A percentile compares a stretch with the other conserved stretches of the same genome.
Evolutionary conservation across 2,888 invertebrate genomes (phyloP).

Genomic region (Eristalinus sepulchralis): DNA sequence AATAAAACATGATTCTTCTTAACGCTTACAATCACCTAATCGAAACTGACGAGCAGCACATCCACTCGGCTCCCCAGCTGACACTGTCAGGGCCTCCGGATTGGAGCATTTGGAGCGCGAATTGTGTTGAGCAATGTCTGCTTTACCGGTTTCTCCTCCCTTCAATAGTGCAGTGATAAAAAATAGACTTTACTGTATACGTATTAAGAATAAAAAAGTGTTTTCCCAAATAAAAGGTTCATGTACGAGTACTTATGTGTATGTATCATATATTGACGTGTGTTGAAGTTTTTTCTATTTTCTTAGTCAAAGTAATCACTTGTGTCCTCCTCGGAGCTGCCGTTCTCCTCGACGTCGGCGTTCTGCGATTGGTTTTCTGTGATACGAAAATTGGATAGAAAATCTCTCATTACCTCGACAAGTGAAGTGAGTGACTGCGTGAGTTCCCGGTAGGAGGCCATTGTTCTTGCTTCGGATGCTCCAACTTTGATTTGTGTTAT

Average conservation of each 20-base stretch:
- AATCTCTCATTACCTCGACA: constrained; percentile 87
- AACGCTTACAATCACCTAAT: constrained; percentile 26
- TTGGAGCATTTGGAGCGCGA: too few relatives aligned
- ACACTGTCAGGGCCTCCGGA: neutral
- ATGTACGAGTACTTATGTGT: too few relatives aligned
- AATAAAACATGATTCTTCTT: constrained; percentile 31
- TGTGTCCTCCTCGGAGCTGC: constrained; percentile 82
- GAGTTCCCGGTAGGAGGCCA: constrained; percentile 80
- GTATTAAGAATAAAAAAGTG: constrained; percentile 5
- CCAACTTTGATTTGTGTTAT: constrained; percentile 65
- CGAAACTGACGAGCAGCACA: neutral
- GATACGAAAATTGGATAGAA: constrained; percentile 85
- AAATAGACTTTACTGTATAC: constrained; percentile 29
- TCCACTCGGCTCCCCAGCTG: neutral
- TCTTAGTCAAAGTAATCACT: constrained; percentile 80
- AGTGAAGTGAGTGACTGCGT: constrained; percentile 85
- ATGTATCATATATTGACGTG: constrained; percentile 10
- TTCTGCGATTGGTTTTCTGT: constrained; percentile 82
- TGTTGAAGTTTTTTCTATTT: neutral
- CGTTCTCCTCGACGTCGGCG: constrained; percentile 81
- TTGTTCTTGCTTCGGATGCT: constrained; percentile 79
- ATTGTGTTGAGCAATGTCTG: constrained; percentile 12
- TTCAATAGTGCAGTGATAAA: constrained; percentile 24
- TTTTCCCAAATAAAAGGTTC: neutral
- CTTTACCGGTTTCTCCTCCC: neutral